Conservation (phyloP, 1,140 invertebrate genomes). For the Cyclargus thomasi region DNA sequence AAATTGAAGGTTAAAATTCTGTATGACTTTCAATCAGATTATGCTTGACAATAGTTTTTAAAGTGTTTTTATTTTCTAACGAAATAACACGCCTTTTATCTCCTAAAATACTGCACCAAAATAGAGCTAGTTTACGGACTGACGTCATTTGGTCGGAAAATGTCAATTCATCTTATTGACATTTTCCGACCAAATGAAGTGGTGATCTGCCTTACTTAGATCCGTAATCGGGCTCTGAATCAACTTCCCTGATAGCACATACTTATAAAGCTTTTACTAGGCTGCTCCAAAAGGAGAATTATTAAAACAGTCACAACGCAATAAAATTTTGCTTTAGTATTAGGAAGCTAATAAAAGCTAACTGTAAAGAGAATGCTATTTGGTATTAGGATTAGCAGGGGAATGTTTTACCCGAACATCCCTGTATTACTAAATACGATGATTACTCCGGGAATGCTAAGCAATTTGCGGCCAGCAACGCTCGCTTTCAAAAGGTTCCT, state of each 20-base stretch:
- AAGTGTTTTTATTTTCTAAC: too few species aligned
- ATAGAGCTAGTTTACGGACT: too few species aligned
- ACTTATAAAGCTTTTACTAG: neutral
- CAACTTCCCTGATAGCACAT: too few species aligned
- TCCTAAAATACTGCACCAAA: too few species aligned
- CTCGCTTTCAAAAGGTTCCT: constrained; percentile 30
- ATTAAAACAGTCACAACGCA: neutral
- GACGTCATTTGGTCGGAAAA: too few species aligned
- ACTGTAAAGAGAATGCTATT: neutral
- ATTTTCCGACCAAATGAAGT: too few species aligned
- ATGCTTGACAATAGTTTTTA: neutral
- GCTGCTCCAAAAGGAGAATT: too few species aligned
- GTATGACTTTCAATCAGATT: neutral
- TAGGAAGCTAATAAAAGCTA: neutral
- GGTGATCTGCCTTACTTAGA: too few species aligned
- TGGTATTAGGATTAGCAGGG: constrained; percentile 1
- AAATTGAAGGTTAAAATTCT: neutral
- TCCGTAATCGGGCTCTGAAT: too few species aligned
- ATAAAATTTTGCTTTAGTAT: neutral
- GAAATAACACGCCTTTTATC: too few species aligned
- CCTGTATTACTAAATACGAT: constrained; percentile 27
- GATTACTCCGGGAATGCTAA: constrained; percentile 19
- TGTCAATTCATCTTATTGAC: too few species aligned
- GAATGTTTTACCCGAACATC: constrained; percentile 20
- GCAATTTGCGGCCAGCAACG: constrained; percentile 23